These are phyloP conservation scores for Nesidiocoris tenuis DNA, from an alignment of 2,888 invertebrate species.

Conservation along the genomic window DNA sequence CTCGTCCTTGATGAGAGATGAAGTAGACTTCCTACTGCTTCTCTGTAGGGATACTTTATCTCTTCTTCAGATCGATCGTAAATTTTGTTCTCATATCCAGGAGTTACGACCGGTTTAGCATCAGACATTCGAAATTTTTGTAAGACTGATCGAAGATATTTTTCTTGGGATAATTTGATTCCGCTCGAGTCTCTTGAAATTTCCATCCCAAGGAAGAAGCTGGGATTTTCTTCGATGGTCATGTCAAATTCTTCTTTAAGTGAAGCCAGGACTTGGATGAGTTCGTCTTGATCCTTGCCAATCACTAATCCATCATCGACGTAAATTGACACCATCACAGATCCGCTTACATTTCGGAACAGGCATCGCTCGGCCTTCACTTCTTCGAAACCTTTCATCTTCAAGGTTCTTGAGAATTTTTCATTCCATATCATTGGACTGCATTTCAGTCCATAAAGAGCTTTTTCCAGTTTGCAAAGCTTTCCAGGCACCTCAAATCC, in stretches of 20 bases:
- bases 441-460: background rate
- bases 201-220: constrained; percentile 1
- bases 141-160: background rate
- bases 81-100: background rate
- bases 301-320: background rate
- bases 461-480: background rate
- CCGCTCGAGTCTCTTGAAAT: background rate
- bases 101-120: background rate
- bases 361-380: background rate
- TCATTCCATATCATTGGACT: background rate
- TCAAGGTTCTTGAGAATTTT: background rate
- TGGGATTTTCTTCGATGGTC: constrained; percentile 10
- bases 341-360: background rate
- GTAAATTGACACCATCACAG: background rate
- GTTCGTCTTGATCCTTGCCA: background rate
- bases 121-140: background rate
- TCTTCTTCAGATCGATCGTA: background rate
- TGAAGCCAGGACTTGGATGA: constrained; percentile 9
- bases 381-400: background rate
- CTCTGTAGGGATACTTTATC: background rate
- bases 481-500: background rate
- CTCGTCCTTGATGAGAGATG: background rate
- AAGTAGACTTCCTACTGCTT: background rate
- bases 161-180: background rate
- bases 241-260: constrained; percentile 17